phyloP scores from a whole-genome alignment of 1,140 invertebrate species.

The Tenebrio molitor region DNA sequence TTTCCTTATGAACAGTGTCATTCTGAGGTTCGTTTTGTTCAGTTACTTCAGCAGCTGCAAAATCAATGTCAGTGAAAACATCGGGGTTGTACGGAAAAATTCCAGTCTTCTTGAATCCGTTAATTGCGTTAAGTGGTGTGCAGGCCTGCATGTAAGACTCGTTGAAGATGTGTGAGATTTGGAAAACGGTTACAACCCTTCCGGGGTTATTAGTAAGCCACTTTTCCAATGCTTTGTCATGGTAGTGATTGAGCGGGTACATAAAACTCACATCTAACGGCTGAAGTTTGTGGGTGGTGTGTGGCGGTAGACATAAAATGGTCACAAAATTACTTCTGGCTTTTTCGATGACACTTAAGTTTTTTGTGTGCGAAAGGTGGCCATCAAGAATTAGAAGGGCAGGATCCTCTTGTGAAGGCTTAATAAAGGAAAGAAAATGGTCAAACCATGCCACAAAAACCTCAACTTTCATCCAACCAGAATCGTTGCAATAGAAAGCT shows the following conservation, averaged over 20 bases:
- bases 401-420: constrained; percentile 55
- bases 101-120: constrained; percentile 59
- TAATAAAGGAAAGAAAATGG: constrained; percentile 55
- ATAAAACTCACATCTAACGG: constrained; percentile 63
- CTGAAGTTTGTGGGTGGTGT: constrained; percentile 61
- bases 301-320: constrained; percentile 60
- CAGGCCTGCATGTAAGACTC: constrained; percentile 60
- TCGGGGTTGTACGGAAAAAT: constrained; percentile 57
- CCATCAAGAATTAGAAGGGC: constrained; percentile 62
- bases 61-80: constrained; percentile 37
- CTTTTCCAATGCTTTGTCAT: constrained; percentile 12
- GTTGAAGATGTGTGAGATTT: constrained; percentile 60
- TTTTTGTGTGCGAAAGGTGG: too few relatives aligned
- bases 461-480: constrained; percentile 62
- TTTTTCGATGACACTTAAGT: constrained; percentile 56
- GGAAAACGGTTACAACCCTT: constrained; percentile 56
- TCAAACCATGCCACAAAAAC: constrained; percentile 62
- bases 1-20: neutral
- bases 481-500: constrained; percentile 55
- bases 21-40: neutral
- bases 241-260: constrained; percentile 51
- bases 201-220: constrained; percentile 45
- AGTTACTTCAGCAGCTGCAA: neutral
- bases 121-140: constrained; percentile 58
- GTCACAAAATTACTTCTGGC: constrained; percentile 55